Evolutionary conservation across 2,797 vertebrate species (phyloP), one percentile per base, ranked within the genome.

Genomic region (Sebastes trivittatus): DNA sequence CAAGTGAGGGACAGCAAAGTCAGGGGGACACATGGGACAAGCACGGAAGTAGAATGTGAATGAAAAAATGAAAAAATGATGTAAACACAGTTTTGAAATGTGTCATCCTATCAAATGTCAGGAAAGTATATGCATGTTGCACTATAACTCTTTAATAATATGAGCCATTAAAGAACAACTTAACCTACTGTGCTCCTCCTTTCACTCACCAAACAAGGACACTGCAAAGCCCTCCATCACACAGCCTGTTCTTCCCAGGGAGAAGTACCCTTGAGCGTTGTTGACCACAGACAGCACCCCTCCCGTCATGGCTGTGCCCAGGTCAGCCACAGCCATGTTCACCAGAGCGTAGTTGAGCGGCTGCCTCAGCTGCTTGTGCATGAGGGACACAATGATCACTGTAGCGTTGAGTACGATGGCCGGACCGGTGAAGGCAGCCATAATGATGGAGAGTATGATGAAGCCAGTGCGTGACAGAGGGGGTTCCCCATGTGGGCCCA

Each of bases 181-280:
- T 7, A 64, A 22, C 14, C 10, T 18, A 7, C 11, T 60, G 20
- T 42, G 42, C 13, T 75, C 1, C 64, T 84, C 30, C 71, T 71
- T 73, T 49, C 14, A 89, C 95, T 95, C 85, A 95, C 95, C 95
- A 81, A 92, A 96, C 74, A 96, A 88, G 77, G 95, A 88, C 73
- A 95, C 94, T 3, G 94, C 86, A 54, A 96, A 96, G 59, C 94
- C 94, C 87, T 96, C 94, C 81, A 94, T 89, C 78, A 96, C 93
- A 2, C 95, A 96, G 78, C 93, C 95, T 60, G 89, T 90, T 71
- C 93, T 92, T 72, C 95, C 94, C 76, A 94, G 88, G 61, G 94
- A 94, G 88, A 95, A 95, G 84, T 93, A 88, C 3, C 95, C 95
- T 49, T 89, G 89, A 14, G 93, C 94, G 7, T 94, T 95, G 84